These are phyloP conservation scores for Plumapathes pennacea DNA, from an alignment of 92 coral and sea anemone species.

Conservation along the genomic window DNA sequence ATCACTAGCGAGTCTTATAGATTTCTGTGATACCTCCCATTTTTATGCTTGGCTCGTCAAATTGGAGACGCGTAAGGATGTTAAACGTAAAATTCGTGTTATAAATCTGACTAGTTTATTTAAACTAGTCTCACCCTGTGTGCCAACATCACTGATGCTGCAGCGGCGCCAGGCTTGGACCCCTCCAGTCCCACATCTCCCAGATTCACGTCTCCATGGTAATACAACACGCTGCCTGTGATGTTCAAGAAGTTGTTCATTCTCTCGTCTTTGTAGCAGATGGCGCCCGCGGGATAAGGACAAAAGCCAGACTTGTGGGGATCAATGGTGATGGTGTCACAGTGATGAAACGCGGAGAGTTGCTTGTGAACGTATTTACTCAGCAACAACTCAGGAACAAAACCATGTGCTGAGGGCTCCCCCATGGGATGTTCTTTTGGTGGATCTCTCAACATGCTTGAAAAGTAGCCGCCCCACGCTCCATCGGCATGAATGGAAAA, in stretches of 20 bases:
- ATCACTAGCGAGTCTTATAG: no score
- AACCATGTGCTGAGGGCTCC: conserved; percentile 46
- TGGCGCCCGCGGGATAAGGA: conserved; percentile 70
- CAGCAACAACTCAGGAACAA: conserved; percentile 42
- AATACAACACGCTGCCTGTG: conserved; percentile 36
- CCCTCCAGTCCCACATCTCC: conserved; percentile 64
- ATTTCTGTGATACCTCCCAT: no score
- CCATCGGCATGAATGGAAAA: conserved; percentile 79
- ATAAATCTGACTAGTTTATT: no score
- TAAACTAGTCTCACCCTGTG: conserved; percentile 47
- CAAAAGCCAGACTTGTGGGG: conserved; percentile 73
- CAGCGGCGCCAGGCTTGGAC: conserved; percentile 75
- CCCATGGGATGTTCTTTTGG: conserved; percentile 3
- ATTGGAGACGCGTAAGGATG: no score
- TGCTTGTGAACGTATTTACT: conserved; percentile 36
- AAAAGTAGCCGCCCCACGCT: conserved; percentile 94
- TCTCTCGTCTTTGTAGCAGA: conserved; percentile 51
- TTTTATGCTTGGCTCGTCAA: no score
- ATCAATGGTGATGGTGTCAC: conserved; percentile 66
- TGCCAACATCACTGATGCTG: conserved; percentile 57
- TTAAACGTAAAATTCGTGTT: no score
- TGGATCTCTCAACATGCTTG: conserved; percentile 62
- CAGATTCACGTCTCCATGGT: conserved; percentile 50
- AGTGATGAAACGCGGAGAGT: conserved; percentile 30
- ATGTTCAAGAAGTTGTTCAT: conserved; percentile 65